These are phyloP conservation scores for Meandrusa payeni DNA, from an alignment of 2,888 invertebrate genomes.

Conservation along the genomic window DNA sequence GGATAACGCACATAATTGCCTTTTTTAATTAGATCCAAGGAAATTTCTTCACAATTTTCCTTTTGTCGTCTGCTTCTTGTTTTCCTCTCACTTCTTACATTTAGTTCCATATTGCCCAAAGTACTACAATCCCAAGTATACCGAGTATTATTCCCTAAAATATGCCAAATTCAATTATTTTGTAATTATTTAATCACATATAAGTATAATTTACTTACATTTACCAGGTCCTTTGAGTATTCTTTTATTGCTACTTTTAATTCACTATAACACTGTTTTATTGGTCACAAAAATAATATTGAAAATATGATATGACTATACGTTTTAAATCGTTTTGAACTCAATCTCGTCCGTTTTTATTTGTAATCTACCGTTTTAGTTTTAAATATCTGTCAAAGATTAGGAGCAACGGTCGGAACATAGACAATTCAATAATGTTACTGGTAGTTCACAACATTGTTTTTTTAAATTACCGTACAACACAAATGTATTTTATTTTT, in stretches of 20 bases:
- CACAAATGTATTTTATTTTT: no score
- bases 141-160: no score
- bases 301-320: slow-evolving; percentile 2
- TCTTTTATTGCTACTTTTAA: slow-evolving; percentile 60
- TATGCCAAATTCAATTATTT: no score
- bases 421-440: no score
- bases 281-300: slow-evolving; percentile 6
- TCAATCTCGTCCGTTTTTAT: slow-evolving; percentile 9
- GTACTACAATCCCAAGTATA: no score
- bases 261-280: background rate
- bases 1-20: slow-evolving; percentile 61
- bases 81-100: slow-evolving; percentile 46
- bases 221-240: slow-evolving; percentile 70
- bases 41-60: slow-evolving; percentile 40
- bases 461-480: no score
- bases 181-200: no score
- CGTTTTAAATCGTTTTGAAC: slow-evolving; percentile 1
- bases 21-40: slow-evolving; percentile 39
- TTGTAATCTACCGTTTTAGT: slow-evolving; percentile 5
- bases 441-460: no score
- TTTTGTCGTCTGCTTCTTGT: slow-evolving; percentile 48
- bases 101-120: slow-evolving; percentile 32
- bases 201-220: slow-evolving; percentile 60
- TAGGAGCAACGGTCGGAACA: slow-evolving; percentile 2
- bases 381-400: slow-evolving; percentile 17